These are phyloP conservation scores for Hoplostethus mediterraneus DNA, from an alignment of 2,797 vertebrate genomes.

Conservation along the genomic window DNA sequence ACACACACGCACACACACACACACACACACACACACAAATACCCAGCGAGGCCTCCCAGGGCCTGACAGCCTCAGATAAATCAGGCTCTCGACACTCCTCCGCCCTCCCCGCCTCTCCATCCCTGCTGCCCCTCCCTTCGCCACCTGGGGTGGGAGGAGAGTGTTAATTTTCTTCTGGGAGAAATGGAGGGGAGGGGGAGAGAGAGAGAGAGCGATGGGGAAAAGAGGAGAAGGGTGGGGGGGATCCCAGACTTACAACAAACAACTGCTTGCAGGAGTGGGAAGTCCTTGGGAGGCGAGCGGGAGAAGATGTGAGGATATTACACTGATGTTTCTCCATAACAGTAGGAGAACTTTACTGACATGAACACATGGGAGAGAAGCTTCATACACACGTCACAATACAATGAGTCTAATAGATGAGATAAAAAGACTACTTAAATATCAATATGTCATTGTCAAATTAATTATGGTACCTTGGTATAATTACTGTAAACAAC, in stretches of 20 bases:
- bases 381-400: too few relatives aligned
- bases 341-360: neutral
- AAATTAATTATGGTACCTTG: too few relatives aligned
- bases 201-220: constrained; percentile 30
- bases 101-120: constrained; percentile 84
- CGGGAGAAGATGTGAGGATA: constrained; percentile 33
- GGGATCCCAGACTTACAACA: constrained; percentile 62
- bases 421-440: too few relatives aligned
- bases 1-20: constrained; percentile 30
- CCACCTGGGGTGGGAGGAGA: constrained; percentile 89
- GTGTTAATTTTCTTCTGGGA: constrained; percentile 86
- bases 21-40: constrained; percentile 57
- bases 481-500: too few relatives aligned
- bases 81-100: constrained; percentile 85
- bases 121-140: constrained; percentile 78
- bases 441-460: too few relatives aligned
- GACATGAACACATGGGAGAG: neutral
- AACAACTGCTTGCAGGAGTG: constrained; percentile 68
- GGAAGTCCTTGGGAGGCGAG: constrained; percentile 64
- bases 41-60: constrained; percentile 84
- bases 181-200: constrained; percentile 72
- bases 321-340: constrained; percentile 10
- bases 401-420: neutral
- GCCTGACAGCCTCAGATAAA: constrained; percentile 93
- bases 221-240: constrained; percentile 58